phyloP scores from a whole-genome alignment of 2,888 invertebrate species.

The Piscicola geometra region DNA sequence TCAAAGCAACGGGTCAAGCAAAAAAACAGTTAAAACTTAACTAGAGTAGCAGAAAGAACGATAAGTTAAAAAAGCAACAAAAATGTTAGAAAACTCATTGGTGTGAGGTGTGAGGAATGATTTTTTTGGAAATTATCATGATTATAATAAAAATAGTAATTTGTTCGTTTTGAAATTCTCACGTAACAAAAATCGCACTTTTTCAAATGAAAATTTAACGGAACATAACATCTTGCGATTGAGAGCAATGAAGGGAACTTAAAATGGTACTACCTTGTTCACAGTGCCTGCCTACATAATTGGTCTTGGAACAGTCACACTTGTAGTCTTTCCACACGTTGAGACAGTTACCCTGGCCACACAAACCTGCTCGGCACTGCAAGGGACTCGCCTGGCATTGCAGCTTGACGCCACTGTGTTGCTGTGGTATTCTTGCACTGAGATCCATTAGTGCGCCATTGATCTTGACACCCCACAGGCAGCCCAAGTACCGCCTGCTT shows the following conservation, averaged over 20 bases:
- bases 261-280: slow-evolving; percentile 40
- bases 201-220: neutral
- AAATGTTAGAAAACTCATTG: too few relatives aligned
- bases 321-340: slow-evolving; percentile 47
- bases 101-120: too few relatives aligned
- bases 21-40: too few relatives aligned
- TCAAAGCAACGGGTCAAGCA: too few relatives aligned
- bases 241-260: neutral
- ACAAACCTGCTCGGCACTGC: slow-evolving; percentile 45
- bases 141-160: neutral
- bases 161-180: neutral
- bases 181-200: neutral
- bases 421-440: slow-evolving; percentile 16
- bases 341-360: slow-evolving; percentile 48
- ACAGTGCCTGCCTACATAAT: slow-evolving; percentile 46
- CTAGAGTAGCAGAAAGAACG: too few relatives aligned
- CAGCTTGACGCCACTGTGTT: slow-evolving; percentile 36
- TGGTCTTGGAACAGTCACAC: slow-evolving; percentile 52
- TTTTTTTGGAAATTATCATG: neutral
- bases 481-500: slow-evolving; percentile 49
- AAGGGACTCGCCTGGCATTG: slow-evolving; percentile 43
- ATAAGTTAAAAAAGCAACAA: too few relatives aligned
- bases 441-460: slow-evolving; percentile 40
- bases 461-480: slow-evolving; percentile 50
- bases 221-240: too few relatives aligned